phyloP scores from a whole-genome alignment of 1,140 invertebrate genomes.

The Pseudachorutes palmiensis region DNA sequence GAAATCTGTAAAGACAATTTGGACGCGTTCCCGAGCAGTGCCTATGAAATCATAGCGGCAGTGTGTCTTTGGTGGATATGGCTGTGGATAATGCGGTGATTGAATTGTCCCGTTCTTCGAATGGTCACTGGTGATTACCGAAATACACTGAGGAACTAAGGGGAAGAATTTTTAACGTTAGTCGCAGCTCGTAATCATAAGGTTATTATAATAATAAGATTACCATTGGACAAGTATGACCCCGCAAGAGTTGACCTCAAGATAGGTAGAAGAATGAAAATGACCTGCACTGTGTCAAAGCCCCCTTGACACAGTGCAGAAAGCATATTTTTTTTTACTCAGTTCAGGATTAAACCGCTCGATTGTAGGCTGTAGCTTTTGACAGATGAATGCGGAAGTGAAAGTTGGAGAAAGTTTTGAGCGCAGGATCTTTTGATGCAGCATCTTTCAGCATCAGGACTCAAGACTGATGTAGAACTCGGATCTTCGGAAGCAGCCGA shows the following conservation, averaged over 20 bases:
- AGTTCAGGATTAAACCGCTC: neutral
- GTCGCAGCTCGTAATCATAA: neutral
- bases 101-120: conserved; percentile 68
- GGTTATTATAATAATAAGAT: neutral
- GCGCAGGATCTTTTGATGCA: neutral
- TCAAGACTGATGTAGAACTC: neutral
- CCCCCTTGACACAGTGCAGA: no score
- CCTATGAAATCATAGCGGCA: conserved; percentile 79
- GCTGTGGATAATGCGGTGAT: conserved; percentile 64
- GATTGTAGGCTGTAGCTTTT: neutral
- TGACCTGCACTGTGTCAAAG: no score
- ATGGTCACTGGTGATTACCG: conserved; percentile 66
- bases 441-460: neutral
- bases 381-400: neutral
- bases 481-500: neutral
- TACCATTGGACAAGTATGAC: conserved; percentile 14
- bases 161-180: neutral
- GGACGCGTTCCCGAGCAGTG: conserved; percentile 64
- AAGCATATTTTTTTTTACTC: neutral
- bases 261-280: neutral
- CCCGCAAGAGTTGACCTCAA: neutral
- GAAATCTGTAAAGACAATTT: conserved; percentile 64
- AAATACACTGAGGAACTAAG: conserved; percentile 51
- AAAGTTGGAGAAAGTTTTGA: neutral
- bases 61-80: conserved; percentile 52